phyloP scores from a whole-genome alignment of 2,888 invertebrate genomes.

The Eurois occulta region DNA sequence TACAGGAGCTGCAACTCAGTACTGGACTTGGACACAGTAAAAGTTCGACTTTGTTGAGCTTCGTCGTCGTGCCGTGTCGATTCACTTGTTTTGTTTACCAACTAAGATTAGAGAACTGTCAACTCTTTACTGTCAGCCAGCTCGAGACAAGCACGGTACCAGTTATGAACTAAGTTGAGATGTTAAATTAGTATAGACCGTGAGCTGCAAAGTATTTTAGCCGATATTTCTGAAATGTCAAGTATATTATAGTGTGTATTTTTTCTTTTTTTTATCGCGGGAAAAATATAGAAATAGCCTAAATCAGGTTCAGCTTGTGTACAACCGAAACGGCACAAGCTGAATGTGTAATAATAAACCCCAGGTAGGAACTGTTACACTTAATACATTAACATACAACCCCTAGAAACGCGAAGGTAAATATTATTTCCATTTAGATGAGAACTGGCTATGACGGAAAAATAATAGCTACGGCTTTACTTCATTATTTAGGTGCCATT shows the following conservation, averaged over 20 bases:
- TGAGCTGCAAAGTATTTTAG: neutral
- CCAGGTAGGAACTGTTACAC: neutral
- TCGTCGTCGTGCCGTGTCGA: neutral
- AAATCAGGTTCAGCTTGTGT: neutral
- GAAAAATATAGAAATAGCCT: neutral
- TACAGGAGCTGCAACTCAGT: conserved; percentile 16
- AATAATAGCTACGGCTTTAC: conserved; percentile 26
- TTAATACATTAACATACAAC: conserved; percentile 13
- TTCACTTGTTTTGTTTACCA: conserved; percentile 10
- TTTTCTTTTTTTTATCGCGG: neutral
- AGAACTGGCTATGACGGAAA: conserved; percentile 17
- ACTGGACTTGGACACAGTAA: neutral
- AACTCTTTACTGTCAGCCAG: neutral
- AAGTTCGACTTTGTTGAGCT: neutral
- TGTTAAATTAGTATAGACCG: conserved; percentile 1
- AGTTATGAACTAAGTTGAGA: neutral
- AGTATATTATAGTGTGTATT: no score
- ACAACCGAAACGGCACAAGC: neutral
- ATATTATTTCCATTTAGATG: conserved; percentile 45
- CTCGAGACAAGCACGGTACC: neutral
- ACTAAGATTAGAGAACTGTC: neutral
- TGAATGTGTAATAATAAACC: neutral
- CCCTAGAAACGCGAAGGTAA: conserved; percentile 7
- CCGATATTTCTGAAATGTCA: neutral
- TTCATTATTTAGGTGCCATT: conserved; percentile 15